phyloP scores from a whole-genome alignment of 2,797 vertebrate genomes.

The Chrysolophus pictus region DNA sequence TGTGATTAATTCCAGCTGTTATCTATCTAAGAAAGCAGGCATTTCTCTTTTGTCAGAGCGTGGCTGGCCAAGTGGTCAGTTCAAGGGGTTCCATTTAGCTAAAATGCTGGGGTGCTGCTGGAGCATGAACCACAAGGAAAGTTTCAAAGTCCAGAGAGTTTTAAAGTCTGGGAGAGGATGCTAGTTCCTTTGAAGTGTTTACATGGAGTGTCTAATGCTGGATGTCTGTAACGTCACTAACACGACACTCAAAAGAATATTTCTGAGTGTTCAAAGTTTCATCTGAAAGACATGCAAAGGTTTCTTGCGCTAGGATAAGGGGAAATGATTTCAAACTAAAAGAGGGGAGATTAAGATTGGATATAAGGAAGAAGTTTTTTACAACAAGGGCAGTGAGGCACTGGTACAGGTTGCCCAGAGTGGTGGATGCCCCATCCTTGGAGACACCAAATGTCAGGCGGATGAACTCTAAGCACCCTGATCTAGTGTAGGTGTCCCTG shows the following conservation, averaged over 20 bases:
- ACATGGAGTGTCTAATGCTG: background rate
- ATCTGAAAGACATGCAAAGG: background rate
- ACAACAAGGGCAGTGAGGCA: no score
- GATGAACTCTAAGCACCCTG: no score
- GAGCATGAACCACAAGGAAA: background rate
- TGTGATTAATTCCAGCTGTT: background rate
- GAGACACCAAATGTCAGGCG: no score
- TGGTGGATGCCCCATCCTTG: no score
- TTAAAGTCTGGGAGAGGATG: background rate
- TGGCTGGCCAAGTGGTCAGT: background rate
- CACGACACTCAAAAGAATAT: no score
- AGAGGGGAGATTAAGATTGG: no score
- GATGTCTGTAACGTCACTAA: background rate
- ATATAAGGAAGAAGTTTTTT: no score
- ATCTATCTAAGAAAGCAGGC: background rate
- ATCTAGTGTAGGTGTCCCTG: no score
- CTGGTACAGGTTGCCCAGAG: no score
- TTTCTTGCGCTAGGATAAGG: no score
- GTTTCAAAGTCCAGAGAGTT: background rate
- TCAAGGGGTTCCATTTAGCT: background rate
- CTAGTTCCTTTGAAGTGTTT: background rate
- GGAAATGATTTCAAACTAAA: no score
- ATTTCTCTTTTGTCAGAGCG: background rate
- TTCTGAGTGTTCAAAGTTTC: background rate
- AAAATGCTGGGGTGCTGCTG: background rate